Base-by-base conservation (phyloP, 2,888 invertebrate genomes). In the Laothoe populi region DNA sequence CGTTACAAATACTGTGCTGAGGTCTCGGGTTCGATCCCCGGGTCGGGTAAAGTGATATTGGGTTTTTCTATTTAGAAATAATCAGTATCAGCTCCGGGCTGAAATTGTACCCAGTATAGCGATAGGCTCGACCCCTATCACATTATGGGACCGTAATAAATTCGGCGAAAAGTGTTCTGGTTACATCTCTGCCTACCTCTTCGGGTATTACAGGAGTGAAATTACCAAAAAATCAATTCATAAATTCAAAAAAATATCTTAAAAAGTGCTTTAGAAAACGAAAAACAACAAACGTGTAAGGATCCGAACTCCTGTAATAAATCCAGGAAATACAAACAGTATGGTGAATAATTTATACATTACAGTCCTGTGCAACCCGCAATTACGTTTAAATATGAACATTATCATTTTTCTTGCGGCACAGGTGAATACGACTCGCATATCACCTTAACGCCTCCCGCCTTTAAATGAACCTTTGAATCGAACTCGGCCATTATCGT, bases 371-470 rank as follows among this genome's bases (percentile, higher is more conserved):
- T 42, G 10, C 16, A 31, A 10, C 10, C 19, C 48, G n/a, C 49
- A 26, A 53, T 49, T 60, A 60, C 13, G 40, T 60, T 49, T 42
- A 26, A 60, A 60, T 60, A 63, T 45, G 44, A 21, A 61, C 53
- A 61, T 59, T 57, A 62, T 59, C 31, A 23, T 24, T 60, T 60
- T 53, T 53, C 42, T 42, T 60, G 10, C 26, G 42, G 21, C 26
- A 60, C 53, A 38, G 26, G 42, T 53, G 31, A 13, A 45, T 59
- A 46, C 42, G n/a, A 60, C 40, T 42, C 19, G 46, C 35, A 60
- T 65, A 67, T 70, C 64, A 63, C 35, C 59, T 49, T 58, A 53
- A 71, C 74, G 74, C 74, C 73, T 68, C 65, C 65, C 26, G 64
- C 57, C 40, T 61, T 64, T 64, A 63, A 71, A 73, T 69, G 64